Percentiles rank a stretch among this genome's conserved stretches.
phyloP scores from a whole-genome alignment of 2,888 invertebrate species.

The Laothoe populi region DNA sequence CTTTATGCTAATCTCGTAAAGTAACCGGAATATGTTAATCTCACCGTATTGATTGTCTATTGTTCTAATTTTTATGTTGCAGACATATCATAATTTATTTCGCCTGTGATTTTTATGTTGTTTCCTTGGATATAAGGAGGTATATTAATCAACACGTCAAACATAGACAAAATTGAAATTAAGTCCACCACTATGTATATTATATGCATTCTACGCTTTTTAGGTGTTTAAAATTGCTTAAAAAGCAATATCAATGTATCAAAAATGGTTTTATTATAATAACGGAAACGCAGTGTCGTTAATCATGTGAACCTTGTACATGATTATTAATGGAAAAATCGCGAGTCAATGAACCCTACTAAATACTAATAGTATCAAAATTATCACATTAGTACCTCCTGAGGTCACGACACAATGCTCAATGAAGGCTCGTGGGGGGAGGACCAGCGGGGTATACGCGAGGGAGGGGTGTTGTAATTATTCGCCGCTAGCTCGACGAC shows the following conservation, averaged over 20 bases:
- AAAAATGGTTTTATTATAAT: not conserved
- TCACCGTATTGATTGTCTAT: conserved; percentile 22
- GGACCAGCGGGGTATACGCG: conserved; percentile 35
- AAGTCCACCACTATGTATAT: too few species aligned
- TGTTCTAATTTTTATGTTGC: conserved; percentile 26
- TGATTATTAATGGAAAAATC: not conserved
- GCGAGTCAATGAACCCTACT: conserved; percentile 1
- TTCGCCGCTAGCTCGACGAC: conserved; percentile 71
- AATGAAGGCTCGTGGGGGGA: conserved; percentile 63
- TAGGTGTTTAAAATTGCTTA: not conserved
- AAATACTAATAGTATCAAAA: conserved; percentile 24
- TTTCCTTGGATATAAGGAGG: conserved; percentile 21
- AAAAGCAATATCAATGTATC: too few species aligned
- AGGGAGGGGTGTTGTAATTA: conserved; percentile 70
- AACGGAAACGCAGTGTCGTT: not conserved
- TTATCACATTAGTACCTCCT: conserved; percentile 44
- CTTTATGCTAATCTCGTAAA: conserved; percentile 33
- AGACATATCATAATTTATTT: conserved; percentile 25
- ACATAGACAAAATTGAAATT: conserved; percentile 25
- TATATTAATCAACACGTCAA: not conserved
- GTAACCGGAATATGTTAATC: conserved; percentile 25
- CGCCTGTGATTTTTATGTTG: conserved; percentile 21
- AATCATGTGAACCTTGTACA: not conserved
- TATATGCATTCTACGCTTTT: not conserved
- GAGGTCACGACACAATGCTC: conserved; percentile 80